Conservation (phyloP, 2,888 invertebrate genomes). For the Slavum lentiscoides region DNA sequence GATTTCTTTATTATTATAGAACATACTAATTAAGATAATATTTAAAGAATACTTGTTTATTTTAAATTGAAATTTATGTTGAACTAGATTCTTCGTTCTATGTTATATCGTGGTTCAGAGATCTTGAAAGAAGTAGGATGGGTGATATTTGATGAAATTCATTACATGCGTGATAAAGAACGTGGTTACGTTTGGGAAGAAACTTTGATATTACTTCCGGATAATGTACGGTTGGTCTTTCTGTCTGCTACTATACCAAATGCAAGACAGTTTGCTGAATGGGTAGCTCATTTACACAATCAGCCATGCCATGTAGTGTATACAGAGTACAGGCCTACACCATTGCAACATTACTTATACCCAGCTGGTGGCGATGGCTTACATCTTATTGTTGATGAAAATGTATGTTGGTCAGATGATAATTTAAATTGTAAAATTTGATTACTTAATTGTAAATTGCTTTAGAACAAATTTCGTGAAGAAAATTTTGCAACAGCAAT, state of each 20-base stretch:
- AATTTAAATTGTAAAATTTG: neutral
- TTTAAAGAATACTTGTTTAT: neutral
- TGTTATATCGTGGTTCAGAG: conserved; percentile 98
- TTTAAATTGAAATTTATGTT: neutral
- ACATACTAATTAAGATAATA: no score
- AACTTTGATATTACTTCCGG: conserved; percentile 93
- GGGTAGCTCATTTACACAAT: conserved; percentile 91
- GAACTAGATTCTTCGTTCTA: conserved; percentile 86
- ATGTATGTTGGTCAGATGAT: conserved; percentile 61
- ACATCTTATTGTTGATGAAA: conserved; percentile 93
- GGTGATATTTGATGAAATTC: conserved; percentile 99
- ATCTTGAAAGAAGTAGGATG: conserved; percentile 99
- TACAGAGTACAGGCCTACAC: conserved; percentile 96
- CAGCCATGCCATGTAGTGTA: conserved; percentile 99
- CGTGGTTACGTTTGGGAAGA: conserved; percentile 99
- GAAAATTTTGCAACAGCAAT: conserved; percentile 98
- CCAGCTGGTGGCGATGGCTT: conserved; percentile 95
- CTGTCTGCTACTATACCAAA: conserved; percentile 99
- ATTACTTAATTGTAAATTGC: neutral
- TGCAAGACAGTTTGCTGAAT: conserved; percentile 92
- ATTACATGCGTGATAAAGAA: conserved; percentile 99
- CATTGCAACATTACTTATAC: conserved; percentile 96
- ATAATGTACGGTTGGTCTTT: conserved; percentile 98
- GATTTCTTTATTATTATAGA: no score
- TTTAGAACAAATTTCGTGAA: conserved; percentile 77